phyloP scores from a whole-genome alignment of 2,113 vertebrate species.

The Toxostoma redivivum region DNA sequence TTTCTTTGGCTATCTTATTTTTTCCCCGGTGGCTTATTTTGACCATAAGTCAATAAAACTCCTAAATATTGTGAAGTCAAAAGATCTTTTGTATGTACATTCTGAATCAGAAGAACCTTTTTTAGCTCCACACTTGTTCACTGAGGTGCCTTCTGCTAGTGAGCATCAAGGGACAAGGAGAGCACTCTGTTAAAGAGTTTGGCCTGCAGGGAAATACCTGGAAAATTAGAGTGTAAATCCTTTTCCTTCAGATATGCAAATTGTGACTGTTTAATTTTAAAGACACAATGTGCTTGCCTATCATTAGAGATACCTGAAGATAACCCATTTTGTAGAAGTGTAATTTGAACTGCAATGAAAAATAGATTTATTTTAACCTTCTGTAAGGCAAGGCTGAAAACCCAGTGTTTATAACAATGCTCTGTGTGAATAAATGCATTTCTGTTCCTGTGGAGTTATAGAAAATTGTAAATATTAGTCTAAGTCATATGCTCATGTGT shows the following conservation, averaged over 20 bases:
- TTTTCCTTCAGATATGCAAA: neutral
- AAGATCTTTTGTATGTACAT: neutral
- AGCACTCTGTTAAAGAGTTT: neutral
- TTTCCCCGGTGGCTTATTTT: neutral
- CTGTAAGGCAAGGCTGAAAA: neutral
- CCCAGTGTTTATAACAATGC: neutral
- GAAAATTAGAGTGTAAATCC: neutral
- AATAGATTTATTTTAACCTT: neutral
- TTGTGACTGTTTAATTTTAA: neutral
- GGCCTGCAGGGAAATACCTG: neutral
- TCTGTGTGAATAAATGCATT: neutral
- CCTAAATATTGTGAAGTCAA: neutral
- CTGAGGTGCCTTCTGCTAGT: neutral
- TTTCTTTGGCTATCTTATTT: neutral
- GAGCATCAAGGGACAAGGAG: neutral
- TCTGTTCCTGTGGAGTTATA: neutral
- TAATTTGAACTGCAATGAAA: neutral
- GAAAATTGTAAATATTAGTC: neutral
- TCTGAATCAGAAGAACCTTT: neutral
- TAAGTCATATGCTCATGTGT: neutral
- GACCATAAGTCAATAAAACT: neutral
- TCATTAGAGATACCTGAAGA: neutral
- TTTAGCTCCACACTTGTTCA: neutral
- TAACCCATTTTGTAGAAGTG: neutral
- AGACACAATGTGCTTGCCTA: neutral